Base-by-base conservation (phyloP, 2,113 vertebrate species). In the Tretioscincus oriximinensis region DNA sequence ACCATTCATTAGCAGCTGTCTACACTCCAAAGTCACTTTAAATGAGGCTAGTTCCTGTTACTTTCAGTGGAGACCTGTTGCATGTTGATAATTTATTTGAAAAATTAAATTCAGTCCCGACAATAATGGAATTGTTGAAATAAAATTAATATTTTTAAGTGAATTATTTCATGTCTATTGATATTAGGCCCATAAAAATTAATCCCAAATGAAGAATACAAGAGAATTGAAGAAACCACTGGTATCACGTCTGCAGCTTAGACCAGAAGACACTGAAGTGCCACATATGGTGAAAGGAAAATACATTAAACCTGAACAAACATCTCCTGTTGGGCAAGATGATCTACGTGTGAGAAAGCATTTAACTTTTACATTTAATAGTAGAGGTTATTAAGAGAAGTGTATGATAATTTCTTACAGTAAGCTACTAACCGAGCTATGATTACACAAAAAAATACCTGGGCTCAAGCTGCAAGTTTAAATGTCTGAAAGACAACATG, bases 211-310 rank as follows among this genome's bases (percentile, higher is more conserved):
- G 69, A 60, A 73, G 14, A 22, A 2, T 66, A 85, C 22, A 21
- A 76, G 64, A 78, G 49, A 11, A 6, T 61, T 83, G 28, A 81
- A 84, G 73, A 80, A 86, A 77, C 65, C 68, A 51, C 45, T 87
- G 73, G 1, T 78, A 7, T 86, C 88, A 77, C 63, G 0, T 29
- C 88, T 92, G 24, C 8, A 1, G 65, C 82, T 86, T 77, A 64
- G 54, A 78, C 64, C 85, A 78, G 81, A 85, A 22, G 85, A 77
- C 14, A 21, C 89, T 58, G 87, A 91, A 58, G 77, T 86, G n/a
- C 70, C 88, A 63, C 83, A 85, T 58, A 63, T 82, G 84, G 75
- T 71, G 51, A 74, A 82, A 78, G 65, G 68, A 81, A 86, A 26
- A 16, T 66, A 26, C 65, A 16, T 14, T 18, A 54, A 1, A 8